Evolutionary conservation across 2,113 vertebrate genomes (phyloP), one percentile per base, ranked within the genome.

Genomic region (Crotalus horridus): DNA sequence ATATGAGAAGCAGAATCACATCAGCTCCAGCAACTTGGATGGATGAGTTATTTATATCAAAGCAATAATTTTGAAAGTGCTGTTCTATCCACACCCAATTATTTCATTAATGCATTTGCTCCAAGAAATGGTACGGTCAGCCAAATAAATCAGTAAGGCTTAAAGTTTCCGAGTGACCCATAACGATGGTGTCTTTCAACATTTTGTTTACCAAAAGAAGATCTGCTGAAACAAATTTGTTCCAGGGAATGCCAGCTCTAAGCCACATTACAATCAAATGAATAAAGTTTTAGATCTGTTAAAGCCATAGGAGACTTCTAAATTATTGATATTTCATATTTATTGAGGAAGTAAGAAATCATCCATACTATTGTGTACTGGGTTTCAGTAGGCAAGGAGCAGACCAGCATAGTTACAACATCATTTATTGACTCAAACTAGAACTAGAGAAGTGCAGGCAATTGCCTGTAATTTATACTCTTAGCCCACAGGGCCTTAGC

Each of bases 171-270:
- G 0, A 87, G 12, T 46, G 64, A n/a, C 51, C 24, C 7, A 54
- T 29, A 56, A 54, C 21, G 56, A 91, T 89, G 24, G 23, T 17
- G 6, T 54, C 6, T 48, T 89, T 88, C n/a, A 61, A 24, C 46
- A 92, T 53, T 92, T 87, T 6, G 33, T 64, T 92, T 92, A 59
- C 91, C 11, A 3, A 89, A 26, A 61, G 92, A 90, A 85, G 4
- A 92, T 87, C 13, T 92, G 10, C 2, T 21, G 91, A 17, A 64
- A 59, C 33, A 69, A 88, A 64, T 9, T 11, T 48, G 88, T 20
- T 1, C 53, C 26, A 92, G 93, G 93, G 58, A 0, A 81, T 2
- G 26, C 6, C 64, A 89, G 4, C 95, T 86, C 94, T 89, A 91
- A 9, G 61, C 0, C 55, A 20, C 64, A 58, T 88, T 92, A 81